Conservation (phyloP, 1,140 invertebrate genomes). For the Magallana angulata region DNA sequence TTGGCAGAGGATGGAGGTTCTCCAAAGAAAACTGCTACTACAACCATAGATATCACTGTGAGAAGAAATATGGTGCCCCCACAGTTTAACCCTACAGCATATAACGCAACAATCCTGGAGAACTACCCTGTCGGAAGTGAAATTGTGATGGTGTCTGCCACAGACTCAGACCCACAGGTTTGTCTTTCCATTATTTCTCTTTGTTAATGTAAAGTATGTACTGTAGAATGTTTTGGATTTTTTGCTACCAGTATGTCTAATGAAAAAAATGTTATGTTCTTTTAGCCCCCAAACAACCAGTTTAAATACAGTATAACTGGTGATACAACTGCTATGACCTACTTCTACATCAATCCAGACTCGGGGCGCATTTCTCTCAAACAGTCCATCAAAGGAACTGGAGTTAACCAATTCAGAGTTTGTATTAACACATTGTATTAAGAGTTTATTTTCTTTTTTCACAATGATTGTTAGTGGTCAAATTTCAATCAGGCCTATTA, state of each 20-base stretch:
- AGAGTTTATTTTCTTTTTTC: no score
- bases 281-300: slow-evolving; percentile 57
- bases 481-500: no score
- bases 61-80: slow-evolving; percentile 81
- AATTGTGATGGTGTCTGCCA: slow-evolving; percentile 55
- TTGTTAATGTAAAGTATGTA: not conserved
- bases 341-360: slow-evolving; percentile 62
- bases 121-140: slow-evolving; percentile 40
- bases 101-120: slow-evolving; percentile 56
- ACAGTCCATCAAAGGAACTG: slow-evolving; percentile 56
- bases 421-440: not conserved
- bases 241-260: no score
- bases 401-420: slow-evolving; percentile 62
- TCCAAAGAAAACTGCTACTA: slow-evolving; percentile 56
- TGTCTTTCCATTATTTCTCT: slow-evolving; percentile 9
- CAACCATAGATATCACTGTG: slow-evolving; percentile 64
- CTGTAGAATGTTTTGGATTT: no score
- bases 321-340: slow-evolving; percentile 45
- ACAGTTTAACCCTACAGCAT: slow-evolving; percentile 82
- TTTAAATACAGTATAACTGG: slow-evolving; percentile 51
- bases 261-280: not conserved
- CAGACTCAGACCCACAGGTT: slow-evolving; percentile 62
- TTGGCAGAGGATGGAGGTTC: slow-evolving; percentile 64
- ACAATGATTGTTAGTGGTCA: no score
- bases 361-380: slow-evolving; percentile 62